phyloP scores from a whole-genome alignment of 2,797 vertebrate species.

The Spheniscus humboldti region DNA sequence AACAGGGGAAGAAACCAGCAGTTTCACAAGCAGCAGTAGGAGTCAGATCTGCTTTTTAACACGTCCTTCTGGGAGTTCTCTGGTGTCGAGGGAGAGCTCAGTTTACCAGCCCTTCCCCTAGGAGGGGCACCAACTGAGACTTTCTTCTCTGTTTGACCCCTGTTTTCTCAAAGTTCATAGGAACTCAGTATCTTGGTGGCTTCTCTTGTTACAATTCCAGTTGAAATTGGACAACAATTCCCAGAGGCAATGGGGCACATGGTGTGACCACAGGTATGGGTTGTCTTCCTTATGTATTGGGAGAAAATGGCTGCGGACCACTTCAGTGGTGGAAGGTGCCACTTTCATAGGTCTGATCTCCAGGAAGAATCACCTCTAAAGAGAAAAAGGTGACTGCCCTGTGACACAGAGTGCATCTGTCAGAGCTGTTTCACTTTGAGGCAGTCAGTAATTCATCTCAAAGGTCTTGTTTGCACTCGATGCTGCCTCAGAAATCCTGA shows the following conservation, averaged over 20 bases:
- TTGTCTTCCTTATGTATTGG: not conserved
- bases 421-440: constrained; percentile 18
- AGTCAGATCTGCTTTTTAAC: not conserved
- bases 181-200: not conserved
- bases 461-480: constrained; percentile 53
- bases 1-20: not conserved
- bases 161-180: not conserved
- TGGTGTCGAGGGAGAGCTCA: not conserved
- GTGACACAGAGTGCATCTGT: not conserved
- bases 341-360: not conserved
- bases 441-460: constrained; percentile 31
- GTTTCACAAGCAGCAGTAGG: not conserved
- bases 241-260: not conserved
- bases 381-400: not conserved
- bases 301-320: not conserved
- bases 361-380: not conserved
- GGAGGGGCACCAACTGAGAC: not conserved
- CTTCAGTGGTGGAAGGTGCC: not conserved
- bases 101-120: not conserved
- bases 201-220: not conserved
- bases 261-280: rapidly evolving
- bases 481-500: constrained; percentile 48
- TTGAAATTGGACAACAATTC: not conserved
- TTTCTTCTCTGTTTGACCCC: not conserved
- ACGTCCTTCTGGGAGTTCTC: not conserved